Conservation (phyloP, 2,888 invertebrate species). For the Agrotis segetum region DNA sequence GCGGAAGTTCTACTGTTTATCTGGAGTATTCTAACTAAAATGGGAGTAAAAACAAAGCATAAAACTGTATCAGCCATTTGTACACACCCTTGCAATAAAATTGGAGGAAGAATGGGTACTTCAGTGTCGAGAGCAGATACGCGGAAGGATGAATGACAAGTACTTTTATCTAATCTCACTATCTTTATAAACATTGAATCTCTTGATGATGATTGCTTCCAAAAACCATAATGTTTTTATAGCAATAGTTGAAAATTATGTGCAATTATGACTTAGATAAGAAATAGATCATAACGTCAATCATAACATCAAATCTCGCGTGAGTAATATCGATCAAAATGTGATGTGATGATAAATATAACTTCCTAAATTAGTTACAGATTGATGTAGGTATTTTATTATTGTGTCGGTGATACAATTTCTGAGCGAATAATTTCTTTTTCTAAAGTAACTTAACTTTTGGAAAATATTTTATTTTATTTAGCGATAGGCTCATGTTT, state of each 20-base stretch:
- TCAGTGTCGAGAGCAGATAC: constrained; percentile 28
- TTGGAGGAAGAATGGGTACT: constrained; percentile 40
- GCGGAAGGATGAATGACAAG: constrained; percentile 11
- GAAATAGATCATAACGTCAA: neutral
- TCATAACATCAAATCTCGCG: constrained; percentile 2
- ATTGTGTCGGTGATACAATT: neutral
- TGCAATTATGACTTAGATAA: neutral
- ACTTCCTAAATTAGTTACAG: neutral
- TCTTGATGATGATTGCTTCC: constrained; percentile 17
- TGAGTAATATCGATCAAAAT: constrained; percentile 17
- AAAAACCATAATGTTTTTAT: constrained; percentile 9
- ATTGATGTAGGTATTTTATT: neutral
- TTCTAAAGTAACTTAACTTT: too few relatives aligned
- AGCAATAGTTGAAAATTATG: neutral
- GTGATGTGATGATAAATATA: neutral
- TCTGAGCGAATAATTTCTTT: too few relatives aligned
- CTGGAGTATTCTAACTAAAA: constrained; percentile 11
- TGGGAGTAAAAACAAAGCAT: constrained; percentile 31
- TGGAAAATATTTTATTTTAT: too few relatives aligned
- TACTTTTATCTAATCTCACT: constrained; percentile 6
- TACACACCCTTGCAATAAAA: constrained; percentile 29
- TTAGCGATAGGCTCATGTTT: too few relatives aligned
- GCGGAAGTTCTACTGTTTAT: constrained; percentile 15
- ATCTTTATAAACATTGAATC: constrained; percentile 16
- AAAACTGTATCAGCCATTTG: constrained; percentile 44